Base-by-base conservation (phyloP, 2,797 vertebrate genomes). In the Passerculus sandwichensis region DNA sequence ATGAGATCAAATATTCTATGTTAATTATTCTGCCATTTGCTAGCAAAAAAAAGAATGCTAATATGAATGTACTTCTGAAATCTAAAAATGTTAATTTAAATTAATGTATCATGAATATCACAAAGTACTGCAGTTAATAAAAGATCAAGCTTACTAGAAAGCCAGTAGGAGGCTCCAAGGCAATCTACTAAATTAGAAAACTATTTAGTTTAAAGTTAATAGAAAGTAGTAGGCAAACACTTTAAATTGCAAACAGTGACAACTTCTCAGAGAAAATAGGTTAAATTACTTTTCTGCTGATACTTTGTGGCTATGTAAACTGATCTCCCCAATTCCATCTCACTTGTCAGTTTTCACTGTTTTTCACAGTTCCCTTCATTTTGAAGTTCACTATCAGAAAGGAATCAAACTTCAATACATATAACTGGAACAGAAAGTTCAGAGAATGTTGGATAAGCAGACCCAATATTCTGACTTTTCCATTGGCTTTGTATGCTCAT, bases 11-110 rank as follows among this genome's bases (percentile, higher is more conserved):
- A 94, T 94, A 78, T 88, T 71, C 32, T 59, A 53, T 88, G 85
- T 78, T 97, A 97, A 95, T 96, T 94, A 96, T 91, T 95, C 76
- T 91, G 85, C 83, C 62, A 36, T 93, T 91, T 92, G 32, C 42
- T 87, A 77, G 47, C 80, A 91, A 94, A 96, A 96, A 96, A 26
- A 96, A 94, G 67, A 81, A 81, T 82, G 79, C 20, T 91, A 96
- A 96, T 96, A 93, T 89, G 90, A 96, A 92, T 65, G 42, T n/a
- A 82, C 69, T 95, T 96, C 59, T 93, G 74, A 96, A 88, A 94
- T 87, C 85, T 93, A 93, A 95, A 92, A 95, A 91, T 67, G 64
- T 38, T 85, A 65, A 92, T 95, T 87, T 80, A 53, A 89, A 65
- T 65, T 70, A 94, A 62, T 91, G 76, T 86, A 64, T 91, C 88